Evolutionary conservation across 2,888 invertebrate genomes (phyloP), one percentile per base, ranked within the genome.

Genomic region (Acleris sparsana): DNA sequence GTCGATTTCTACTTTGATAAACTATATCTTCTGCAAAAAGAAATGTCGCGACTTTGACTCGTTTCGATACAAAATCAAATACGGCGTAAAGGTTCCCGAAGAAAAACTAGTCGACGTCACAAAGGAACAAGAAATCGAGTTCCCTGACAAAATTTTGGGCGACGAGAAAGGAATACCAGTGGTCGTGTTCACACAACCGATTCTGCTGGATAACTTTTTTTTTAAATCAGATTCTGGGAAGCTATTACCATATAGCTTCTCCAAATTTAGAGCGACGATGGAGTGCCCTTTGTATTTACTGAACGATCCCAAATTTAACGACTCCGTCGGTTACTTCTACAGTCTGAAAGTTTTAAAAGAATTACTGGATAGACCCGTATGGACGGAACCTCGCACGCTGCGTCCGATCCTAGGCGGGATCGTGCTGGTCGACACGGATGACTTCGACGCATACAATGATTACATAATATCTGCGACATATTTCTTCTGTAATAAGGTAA

Each of bases 401-500:
- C 73, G 70, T 68, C 76, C 73, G 3, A 82, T 75, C 65, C 74
- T 78, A 33, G 82, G 82, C 0, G 83, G 82, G 5, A 72, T 83
- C n/a, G 82, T 83, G 60, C 69, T 82, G 3, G 72, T 70, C 56
- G 80, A 79, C 46, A 74, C 74, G 0, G 71, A 77, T 49, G 69
- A 79, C 17, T 84, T 82, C 60, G 83, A 84, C 57, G 75, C 71
- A 69, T 84, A 84, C 66, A 84, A 84, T 55, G 84, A 84, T 52
- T 84, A 79, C 64, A 72, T 84, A 72, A 58, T 84, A 58, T 75
- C 84, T 1, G 77, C 76, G 7, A 84, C 82, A 4, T 84, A 84
- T 65, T 84, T 84, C 55, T 58, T 79, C 69, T 71, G 6, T 44
- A 82, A 80, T 62, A 82, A 80, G 64, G 58, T 82, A 0, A 70